A percentile compares a stretch with the other conserved stretches of the same genome.
Evolutionary conservation across 2,113 vertebrate species (phyloP).

Genomic region (Oreotragus oreotragus): DNA sequence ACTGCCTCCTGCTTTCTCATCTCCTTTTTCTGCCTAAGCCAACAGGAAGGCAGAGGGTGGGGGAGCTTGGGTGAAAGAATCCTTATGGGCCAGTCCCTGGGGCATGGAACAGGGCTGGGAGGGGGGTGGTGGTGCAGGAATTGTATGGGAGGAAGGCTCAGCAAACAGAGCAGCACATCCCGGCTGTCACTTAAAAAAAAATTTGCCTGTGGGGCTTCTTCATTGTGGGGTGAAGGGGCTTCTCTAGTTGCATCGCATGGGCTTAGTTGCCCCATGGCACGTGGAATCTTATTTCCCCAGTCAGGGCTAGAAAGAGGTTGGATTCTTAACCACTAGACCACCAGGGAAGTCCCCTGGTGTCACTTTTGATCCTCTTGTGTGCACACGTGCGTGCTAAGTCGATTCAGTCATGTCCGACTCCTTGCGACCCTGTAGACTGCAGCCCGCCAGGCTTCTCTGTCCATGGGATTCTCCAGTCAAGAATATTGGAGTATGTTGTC

Average conservation of each 20-base stretch:
- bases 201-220: not conserved
- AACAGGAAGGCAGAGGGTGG: not conserved
- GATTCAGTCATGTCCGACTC: not conserved
- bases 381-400: not conserved
- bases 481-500: not conserved
- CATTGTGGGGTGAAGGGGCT: not conserved
- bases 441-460: not conserved
- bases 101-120: not conserved
- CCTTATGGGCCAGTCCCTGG: not conserved
- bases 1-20: too few relatives aligned
- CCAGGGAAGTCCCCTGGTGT: not conserved
- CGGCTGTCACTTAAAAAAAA: not conserved
- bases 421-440: not conserved
- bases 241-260: not conserved
- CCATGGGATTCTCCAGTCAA: not conserved
- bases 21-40: not conserved
- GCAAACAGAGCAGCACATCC: not conserved
- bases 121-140: not conserved
- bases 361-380: not conserved
- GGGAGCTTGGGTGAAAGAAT: not conserved
- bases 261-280: not conserved
- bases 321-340: not conserved
- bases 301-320: not conserved
- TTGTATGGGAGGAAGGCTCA: too few relatives aligned
- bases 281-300: not conserved